Evolutionary conservation across 2,888 invertebrate species (phyloP).

Genomic region (Troides oblongomaculatus): DNA sequence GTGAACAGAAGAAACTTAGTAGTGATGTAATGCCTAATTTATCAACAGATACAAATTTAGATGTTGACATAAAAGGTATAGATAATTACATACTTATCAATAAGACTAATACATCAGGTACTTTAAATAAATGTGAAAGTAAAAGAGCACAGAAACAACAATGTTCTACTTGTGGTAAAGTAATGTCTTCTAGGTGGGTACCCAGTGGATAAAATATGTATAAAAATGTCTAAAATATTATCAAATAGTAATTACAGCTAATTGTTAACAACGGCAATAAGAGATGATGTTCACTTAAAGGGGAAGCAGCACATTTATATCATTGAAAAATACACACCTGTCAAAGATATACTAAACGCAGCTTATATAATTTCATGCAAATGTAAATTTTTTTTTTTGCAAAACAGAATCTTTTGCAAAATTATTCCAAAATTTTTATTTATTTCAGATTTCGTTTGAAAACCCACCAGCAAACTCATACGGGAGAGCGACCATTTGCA

Average conservation of each 20-base stretch:
- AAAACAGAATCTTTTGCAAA: too few species aligned
- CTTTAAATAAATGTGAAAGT: slow-evolving; percentile 33
- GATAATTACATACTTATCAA: slow-evolving; percentile 30
- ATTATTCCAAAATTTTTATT: neutral
- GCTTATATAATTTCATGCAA: too few species aligned
- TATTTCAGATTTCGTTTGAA: slow-evolving; percentile 65
- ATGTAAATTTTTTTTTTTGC: too few species aligned
- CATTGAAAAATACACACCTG: too few species aligned
- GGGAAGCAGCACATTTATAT: too few species aligned
- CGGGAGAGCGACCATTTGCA: slow-evolving; percentile 58
- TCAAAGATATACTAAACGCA: too few species aligned
- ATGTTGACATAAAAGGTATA: slow-evolving; percentile 24
- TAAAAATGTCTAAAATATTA: neutral
- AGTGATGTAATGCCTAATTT: slow-evolving; percentile 39
- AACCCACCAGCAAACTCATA: slow-evolving; percentile 68
- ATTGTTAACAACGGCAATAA: neutral
- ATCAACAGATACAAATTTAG: slow-evolving; percentile 35
- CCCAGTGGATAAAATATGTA: neutral
- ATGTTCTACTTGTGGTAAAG: slow-evolving; percentile 75
- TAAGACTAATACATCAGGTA: slow-evolving; percentile 17
- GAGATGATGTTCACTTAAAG: neutral
- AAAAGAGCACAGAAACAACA: slow-evolving; percentile 53
- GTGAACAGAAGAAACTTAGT: slow-evolving; percentile 29
- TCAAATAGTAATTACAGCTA: too few species aligned
- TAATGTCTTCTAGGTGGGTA: slow-evolving; percentile 71